Conservation (phyloP, 2,888 invertebrate genomes). For the Pandemis cinnamomeana region DNA sequence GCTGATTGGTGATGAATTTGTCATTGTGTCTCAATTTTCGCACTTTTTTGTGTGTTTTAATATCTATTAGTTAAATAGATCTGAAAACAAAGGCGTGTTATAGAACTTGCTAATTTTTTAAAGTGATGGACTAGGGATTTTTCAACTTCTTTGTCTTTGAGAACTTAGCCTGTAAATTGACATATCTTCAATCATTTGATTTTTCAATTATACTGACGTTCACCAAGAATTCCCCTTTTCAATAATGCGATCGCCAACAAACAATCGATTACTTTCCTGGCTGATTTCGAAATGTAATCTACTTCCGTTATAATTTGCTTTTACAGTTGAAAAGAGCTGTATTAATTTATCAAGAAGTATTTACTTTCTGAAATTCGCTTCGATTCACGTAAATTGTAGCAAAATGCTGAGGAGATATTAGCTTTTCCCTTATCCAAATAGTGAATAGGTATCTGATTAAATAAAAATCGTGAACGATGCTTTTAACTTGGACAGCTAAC, state of each 20-base stretch:
- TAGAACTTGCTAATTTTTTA: neutral
- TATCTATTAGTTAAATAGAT: neutral
- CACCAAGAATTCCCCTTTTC: neutral
- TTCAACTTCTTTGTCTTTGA: neutral
- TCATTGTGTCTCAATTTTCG: neutral
- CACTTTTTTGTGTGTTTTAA: neutral
- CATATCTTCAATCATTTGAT: too few relatives aligned
- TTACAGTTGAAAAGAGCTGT: neutral
- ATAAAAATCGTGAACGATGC: neutral
- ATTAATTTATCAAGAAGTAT: neutral
- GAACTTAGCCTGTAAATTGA: neutral
- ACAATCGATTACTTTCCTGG: neutral
- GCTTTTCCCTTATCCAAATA: neutral
- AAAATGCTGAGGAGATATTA: neutral
- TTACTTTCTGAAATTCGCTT: neutral
- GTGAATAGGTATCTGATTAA: neutral
- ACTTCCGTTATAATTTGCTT: neutral
- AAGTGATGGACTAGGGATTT: neutral
- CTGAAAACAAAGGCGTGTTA: neutral
- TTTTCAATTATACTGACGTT: too few relatives aligned
- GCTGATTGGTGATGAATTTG: neutral
- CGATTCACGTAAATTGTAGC: neutral
- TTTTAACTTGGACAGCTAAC: too few relatives aligned
- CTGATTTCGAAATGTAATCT: neutral
- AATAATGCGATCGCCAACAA: neutral